A percentile compares a stretch with the other conserved stretches of the same genome.
phyloP scores from a whole-genome alignment of 2,797 vertebrate species.

The Acrossocheilus wenchowensis region DNA sequence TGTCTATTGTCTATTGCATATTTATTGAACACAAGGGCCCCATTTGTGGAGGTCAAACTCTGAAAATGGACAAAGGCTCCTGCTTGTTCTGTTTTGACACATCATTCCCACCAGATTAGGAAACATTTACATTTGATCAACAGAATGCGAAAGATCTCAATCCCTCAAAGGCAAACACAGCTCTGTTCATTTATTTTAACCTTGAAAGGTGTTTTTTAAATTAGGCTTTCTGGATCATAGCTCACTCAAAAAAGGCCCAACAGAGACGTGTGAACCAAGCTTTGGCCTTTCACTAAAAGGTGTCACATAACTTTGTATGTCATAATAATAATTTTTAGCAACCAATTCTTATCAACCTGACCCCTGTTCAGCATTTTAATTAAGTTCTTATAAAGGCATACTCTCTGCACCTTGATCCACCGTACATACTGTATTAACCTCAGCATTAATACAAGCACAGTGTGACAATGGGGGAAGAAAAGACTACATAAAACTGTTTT shows the following conservation, averaged over 20 bases:
- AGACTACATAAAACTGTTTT: slow-evolving; percentile 18
- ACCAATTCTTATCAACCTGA: slow-evolving; percentile 11
- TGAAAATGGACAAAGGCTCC: not conserved
- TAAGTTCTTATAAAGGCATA: slow-evolving; percentile 24
- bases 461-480: not conserved
- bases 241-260: not conserved
- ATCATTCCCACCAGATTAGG: not conserved
- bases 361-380: not conserved
- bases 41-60: not conserved
- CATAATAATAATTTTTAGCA: not conserved
- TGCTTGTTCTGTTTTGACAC: not conserved
- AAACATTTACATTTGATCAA: not conserved
- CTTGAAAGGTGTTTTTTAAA: slow-evolving; percentile 17
- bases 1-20: not conserved
- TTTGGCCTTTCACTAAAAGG: not conserved
- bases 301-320: not conserved
- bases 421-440: slow-evolving; percentile 40
- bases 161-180: not conserved
- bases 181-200: not conserved
- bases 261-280: not conserved
- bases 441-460: slow-evolving; percentile 24
- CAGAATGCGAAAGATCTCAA: not conserved
- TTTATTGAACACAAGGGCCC: not conserved
- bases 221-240: not conserved
- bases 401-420: slow-evolving; percentile 6